These are phyloP conservation scores for Micromesistius poutassou DNA, from an alignment of 2,797 vertebrate genomes.

Conservation along the genomic window DNA sequence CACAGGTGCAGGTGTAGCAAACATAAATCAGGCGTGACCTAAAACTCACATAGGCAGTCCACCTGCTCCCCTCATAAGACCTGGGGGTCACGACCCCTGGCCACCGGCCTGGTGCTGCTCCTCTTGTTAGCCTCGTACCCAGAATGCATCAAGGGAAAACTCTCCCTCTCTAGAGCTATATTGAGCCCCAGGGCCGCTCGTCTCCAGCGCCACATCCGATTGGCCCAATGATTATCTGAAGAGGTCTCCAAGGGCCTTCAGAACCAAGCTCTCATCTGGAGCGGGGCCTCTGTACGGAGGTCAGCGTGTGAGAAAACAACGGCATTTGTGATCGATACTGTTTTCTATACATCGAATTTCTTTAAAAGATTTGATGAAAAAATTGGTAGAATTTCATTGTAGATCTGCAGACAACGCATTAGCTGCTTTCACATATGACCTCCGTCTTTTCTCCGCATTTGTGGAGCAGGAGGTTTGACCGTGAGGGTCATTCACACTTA, in stretches of 20 bases:
- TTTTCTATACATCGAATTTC: too few relatives aligned
- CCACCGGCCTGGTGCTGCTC: constrained; percentile 10
- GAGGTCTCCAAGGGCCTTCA: not conserved
- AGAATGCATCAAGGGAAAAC: not conserved
- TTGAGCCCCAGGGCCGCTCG: not conserved
- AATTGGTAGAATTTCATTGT: too few relatives aligned
- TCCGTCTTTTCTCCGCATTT: too few relatives aligned
- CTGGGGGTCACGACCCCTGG: not conserved
- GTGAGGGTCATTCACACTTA: too few relatives aligned
- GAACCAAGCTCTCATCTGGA: not conserved
- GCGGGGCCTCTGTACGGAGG: not conserved
- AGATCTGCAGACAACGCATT: too few relatives aligned
- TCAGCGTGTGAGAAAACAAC: too few relatives aligned
- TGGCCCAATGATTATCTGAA: not conserved
- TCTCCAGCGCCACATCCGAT: not conserved
- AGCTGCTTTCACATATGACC: too few relatives aligned
- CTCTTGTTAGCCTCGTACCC: not conserved
- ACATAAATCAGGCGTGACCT: constrained; percentile 6
- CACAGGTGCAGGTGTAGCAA: not conserved
- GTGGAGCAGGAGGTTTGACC: too few relatives aligned
- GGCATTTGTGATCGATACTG: too few relatives aligned
- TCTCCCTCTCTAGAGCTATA: not conserved
- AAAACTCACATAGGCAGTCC: constrained; percentile 8
- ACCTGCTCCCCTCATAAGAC: constrained; percentile 43
- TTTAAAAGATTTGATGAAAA: too few relatives aligned